Base-by-base conservation (phyloP, 2,888 invertebrate species). In the Axea sp. region DNA sequence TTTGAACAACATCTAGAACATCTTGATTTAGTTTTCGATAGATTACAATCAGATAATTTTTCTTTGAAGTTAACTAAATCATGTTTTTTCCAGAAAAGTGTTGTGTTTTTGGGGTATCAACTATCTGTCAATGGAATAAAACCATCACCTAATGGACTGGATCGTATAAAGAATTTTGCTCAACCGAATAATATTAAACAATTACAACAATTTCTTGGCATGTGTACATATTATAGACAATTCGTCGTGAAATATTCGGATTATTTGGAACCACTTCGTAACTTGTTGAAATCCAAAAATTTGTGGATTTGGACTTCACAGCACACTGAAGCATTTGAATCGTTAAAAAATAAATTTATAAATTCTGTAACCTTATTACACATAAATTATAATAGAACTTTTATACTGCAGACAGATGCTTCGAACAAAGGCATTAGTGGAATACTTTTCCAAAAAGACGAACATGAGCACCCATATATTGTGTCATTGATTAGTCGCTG, bases 401-500 rank as follows among this genome's bases (percentile, higher is more conserved):
- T 47, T 8, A 2, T 9, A 1, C 14, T 47, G 3, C 31, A 31
- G 19, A 47, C 47, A 3, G 47, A 47, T 31, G 31, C 17, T 7
- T 47, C 47, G 1, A 19, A 47, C 11, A 47, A n/a, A 26, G 47
- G 30, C 6, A 47, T 47, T 4, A 19, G 47, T 30, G 45, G 45
- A 3, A 30, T 45, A n/a, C 30, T 35, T 7, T 62, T 19, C 33
- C 62, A 55, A 14, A 5, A 15, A 1, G 43, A 55, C 41, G 7
- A 39, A 1, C 31, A 71, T 2, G 49, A 35, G 0, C 7, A 62
- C 35, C 8, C 15, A 1, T 17, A 55, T 15, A 39, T 72, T 3
- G 30, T 72, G 2, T 17, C 72, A 5, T 26, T 72, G 3, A 47
- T 41, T 5, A 64, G 49, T 49, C 35, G 55, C 1, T 67, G 64